Percentiles rank a stretch among this genome's conserved stretches.
Evolutionary conservation across 2,113 vertebrate genomes (phyloP).

Genomic region (Dolichallabes microphthalmus): DNA sequence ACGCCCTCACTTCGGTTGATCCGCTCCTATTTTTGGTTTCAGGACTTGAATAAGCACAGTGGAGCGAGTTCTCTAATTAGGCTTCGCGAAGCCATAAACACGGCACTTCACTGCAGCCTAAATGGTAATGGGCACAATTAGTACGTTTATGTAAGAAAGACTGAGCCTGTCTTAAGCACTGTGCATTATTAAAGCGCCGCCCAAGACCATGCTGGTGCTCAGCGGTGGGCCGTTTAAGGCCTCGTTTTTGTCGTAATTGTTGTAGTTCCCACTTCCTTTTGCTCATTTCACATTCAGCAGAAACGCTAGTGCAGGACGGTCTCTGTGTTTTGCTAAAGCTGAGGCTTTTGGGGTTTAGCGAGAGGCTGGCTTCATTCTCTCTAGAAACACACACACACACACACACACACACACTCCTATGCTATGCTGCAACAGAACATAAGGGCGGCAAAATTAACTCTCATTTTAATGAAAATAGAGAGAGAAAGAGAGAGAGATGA

Average conservation of each 20-base stretch:
- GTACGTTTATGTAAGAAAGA: constrained; percentile 43
- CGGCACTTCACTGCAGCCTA: constrained; percentile 13
- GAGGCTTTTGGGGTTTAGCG: constrained; percentile 36
- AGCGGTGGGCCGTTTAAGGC: constrained; percentile 15
- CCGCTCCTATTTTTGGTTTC: constrained; percentile 32
- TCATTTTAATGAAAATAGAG: constrained; percentile 57
- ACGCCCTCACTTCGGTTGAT: background rate
- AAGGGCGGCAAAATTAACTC: constrained; percentile 65
- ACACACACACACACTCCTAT: constrained; percentile 5
- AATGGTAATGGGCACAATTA: constrained; percentile 41
- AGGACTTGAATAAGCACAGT: constrained; percentile 17
- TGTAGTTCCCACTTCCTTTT: background rate
- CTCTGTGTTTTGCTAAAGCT: constrained; percentile 34
- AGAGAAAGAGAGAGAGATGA: constrained; percentile 15
- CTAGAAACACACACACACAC: constrained; percentile 16
- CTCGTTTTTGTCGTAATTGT: constrained; percentile 38
- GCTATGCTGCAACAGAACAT: constrained; percentile 52
- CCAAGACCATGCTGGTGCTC: background rate
- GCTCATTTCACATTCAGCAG: background rate
- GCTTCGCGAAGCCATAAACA: constrained; percentile 21
- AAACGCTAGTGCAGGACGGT: constrained; percentile 27
- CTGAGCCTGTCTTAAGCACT: constrained; percentile 25
- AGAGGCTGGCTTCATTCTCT: constrained; percentile 31
- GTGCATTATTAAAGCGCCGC: constrained; percentile 30
- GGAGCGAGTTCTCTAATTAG: constrained; percentile 37